phyloP scores from a whole-genome alignment of 2,797 vertebrate species.

The Gallirallus australis region DNA sequence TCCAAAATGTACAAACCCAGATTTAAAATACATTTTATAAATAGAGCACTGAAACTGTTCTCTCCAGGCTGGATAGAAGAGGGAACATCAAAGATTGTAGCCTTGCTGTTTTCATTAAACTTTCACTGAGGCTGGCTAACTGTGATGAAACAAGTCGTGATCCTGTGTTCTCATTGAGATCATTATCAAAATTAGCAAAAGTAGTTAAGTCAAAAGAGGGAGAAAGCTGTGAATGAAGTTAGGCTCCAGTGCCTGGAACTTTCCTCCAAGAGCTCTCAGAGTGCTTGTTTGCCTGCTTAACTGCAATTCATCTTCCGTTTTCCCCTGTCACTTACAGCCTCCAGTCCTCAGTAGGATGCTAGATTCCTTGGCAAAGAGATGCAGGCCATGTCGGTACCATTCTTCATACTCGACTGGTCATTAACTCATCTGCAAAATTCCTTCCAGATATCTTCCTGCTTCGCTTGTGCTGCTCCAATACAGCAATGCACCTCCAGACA shows the following conservation, averaged over 20 bases:
- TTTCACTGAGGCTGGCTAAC: neutral
- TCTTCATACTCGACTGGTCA: slow-evolving; percentile 67
- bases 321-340: slow-evolving; percentile 50
- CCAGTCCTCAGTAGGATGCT: slow-evolving; percentile 61
- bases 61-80: neutral
- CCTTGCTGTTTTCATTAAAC: slow-evolving; percentile 23
- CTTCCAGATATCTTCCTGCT: slow-evolving; percentile 43
- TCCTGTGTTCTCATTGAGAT: neutral
- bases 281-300: slow-evolving; percentile 3
- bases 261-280: neutral
- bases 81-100: neutral
- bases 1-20: slow-evolving; percentile 10
- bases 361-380: slow-evolving; percentile 63
- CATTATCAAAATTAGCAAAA: slow-evolving; percentile 42
- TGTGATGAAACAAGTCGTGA: neutral
- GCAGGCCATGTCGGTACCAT: slow-evolving; percentile 20
- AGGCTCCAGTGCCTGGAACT: neutral
- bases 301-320: slow-evolving; percentile 28
- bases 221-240: slow-evolving; percentile 16
- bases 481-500: neutral
- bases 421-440: slow-evolving; percentile 70
- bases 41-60: neutral
- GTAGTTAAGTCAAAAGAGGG: neutral
- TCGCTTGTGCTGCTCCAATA: neutral
- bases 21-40: slow-evolving; percentile 42